Conservation (phyloP, 2,113 vertebrate species). For the Brachypteracias leptosomus region DNA sequence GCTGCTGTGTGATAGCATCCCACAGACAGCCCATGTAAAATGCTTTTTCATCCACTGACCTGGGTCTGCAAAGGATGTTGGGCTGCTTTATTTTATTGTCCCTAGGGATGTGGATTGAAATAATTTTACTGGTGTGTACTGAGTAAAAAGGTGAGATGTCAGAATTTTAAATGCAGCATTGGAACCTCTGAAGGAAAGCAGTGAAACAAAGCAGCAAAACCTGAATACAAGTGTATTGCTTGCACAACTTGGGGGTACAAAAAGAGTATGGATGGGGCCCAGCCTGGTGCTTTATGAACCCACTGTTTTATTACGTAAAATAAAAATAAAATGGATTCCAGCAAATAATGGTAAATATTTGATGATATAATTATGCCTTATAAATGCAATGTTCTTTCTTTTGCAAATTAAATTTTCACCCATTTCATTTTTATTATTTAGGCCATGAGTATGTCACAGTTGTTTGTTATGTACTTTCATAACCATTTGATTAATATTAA, state of each 20-base stretch:
- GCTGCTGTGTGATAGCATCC: background rate
- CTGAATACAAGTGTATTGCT: background rate
- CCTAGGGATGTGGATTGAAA: background rate
- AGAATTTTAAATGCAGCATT: background rate
- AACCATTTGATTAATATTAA: conserved; percentile 79
- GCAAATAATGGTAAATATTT: conserved; percentile 79
- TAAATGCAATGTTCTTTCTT: conserved; percentile 75
- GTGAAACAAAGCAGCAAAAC: background rate
- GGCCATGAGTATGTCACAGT: conserved; percentile 65
- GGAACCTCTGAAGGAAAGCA: background rate
- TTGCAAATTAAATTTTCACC: conserved; percentile 77
- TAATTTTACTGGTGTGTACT: background rate
- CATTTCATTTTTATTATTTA: conserved; percentile 77
- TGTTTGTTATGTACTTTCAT: conserved; percentile 74
- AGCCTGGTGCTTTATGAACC: conserved; percentile 14
- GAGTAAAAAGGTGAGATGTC: background rate
- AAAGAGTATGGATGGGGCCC: background rate
- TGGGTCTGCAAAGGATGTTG: background rate
- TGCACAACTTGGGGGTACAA: background rate
- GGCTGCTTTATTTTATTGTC: background rate
- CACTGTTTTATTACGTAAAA: conserved; percentile 63
- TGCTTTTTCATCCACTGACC: background rate
- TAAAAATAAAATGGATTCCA: conserved; percentile 68
- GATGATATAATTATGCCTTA: conserved; percentile 79
- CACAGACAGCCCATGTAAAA: background rate